phyloP scores from a whole-genome alignment of 2,113 vertebrate species.

The Tonatia bakeri region DNA sequence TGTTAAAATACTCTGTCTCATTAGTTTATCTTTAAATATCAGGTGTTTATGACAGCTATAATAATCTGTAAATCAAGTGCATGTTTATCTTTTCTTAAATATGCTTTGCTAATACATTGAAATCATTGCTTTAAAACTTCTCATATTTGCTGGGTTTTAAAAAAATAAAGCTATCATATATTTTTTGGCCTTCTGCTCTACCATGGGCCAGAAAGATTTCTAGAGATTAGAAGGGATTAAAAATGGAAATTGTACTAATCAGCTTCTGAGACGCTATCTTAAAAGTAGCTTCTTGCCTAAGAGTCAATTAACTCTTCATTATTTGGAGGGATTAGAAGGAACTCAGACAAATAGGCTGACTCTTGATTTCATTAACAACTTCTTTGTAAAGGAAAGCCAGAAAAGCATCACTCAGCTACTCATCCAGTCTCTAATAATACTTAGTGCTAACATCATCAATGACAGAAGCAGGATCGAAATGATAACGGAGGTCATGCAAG shows the following conservation, averaged over 20 bases:
- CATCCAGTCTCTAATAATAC: background rate
- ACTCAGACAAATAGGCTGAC: background rate
- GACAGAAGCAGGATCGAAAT: background rate
- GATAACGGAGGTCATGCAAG: background rate
- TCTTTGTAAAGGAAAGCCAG: background rate
- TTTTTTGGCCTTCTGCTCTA: background rate
- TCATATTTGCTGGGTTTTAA: background rate
- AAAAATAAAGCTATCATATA: background rate
- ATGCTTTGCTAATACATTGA: background rate
- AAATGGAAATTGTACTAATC: background rate
- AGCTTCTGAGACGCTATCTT: background rate
- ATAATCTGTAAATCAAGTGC: background rate
- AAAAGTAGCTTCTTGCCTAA: slow-evolving; percentile 23
- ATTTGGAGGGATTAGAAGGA: slow-evolving; percentile 17
- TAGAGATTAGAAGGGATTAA: background rate
- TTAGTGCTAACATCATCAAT: background rate
- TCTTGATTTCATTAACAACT: background rate
- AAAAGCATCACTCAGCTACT: background rate
- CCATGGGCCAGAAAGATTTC: background rate
- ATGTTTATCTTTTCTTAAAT: background rate
- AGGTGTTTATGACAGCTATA: background rate
- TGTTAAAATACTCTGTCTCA: background rate
- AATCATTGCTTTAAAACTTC: background rate
- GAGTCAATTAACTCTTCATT: slow-evolving; percentile 33
- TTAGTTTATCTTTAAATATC: slow-evolving; percentile 2